Base-by-base conservation (phyloP, 2,888 invertebrate genomes). In the Lepidochitona cinerea region DNA sequence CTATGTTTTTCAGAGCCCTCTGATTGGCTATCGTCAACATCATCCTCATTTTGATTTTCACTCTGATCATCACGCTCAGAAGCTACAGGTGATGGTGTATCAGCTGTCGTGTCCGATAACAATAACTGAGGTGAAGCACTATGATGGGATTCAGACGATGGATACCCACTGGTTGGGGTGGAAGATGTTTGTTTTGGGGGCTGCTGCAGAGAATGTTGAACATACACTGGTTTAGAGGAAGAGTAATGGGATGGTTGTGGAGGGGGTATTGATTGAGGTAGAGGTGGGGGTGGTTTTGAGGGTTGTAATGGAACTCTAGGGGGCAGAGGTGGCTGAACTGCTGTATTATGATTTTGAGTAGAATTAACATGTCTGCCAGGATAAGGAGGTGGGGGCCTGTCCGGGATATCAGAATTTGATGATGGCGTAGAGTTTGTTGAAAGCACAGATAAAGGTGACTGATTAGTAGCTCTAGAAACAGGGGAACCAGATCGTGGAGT, bases 371-470 rank as follows among this genome's bases (percentile, higher is more conserved):
- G 29, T 18, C 68, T 54, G 33, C 87, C 86, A 7, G 89, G 88
- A 76, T 89, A 88, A 0, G 89, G 90, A 35, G 89, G 89, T 7
- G 89, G 90, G n/a, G 88, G 89, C 74, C 85, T 85, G 71, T 88
- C 88, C 14, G 87, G 87, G 75, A 89, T 84, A 78, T 89, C 89
- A 9, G 89, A 90, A 78, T 86, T 89, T 14, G 89, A 89, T 33
- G 90, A 89, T 1, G 89, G 89, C 18, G 89, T 88, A n/a, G 89
- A 87, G 9, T 84, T 86, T 5, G 88, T 88, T 6, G 88, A 89
- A 75, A 88, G 84, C 75, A 89, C 85, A 72, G 90, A 90, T 74
- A 89, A 79, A 5, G 90, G 90, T 12, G 90, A 90, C 75, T 90
- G 90, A 77, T 89, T 90, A 52, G 86, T 83, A 33, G 83, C 81